Base-by-base conservation (phyloP, 2,797 vertebrate genomes). In the Molossus alvarezi region DNA sequence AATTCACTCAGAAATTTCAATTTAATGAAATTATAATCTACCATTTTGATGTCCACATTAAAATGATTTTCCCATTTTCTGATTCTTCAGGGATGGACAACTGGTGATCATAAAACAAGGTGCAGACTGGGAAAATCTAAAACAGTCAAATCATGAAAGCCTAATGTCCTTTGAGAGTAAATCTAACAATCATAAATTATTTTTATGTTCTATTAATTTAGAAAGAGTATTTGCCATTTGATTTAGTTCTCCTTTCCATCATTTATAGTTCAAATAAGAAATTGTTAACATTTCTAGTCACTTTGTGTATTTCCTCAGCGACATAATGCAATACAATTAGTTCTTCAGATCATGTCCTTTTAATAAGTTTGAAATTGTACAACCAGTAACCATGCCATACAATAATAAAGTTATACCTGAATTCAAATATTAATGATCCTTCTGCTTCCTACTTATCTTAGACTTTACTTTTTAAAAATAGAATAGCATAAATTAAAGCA, bases 201-300 rank as follows among this genome's bases (percentile, higher is more conserved):
- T 91, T 96, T 91, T 14, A 90, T 53, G 88, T 96, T 79, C 69
- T 95, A 86, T 82, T 85, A 94, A 94, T 91, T 96, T 90, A 96
- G 25, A 79, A 95, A 80, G 37, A 96, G 67, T 53, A 65, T 64
- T 84, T 92, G 9, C 51, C 51, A 87, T 93, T 95, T 96, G 67
- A 95, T 92, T 95, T 92, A 80, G 37, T 67, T 96, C 48, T 95
- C 76, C 60, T 83, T 92, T 87, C 55, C 25, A 76, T 90, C 75
- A 89, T 79, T 96, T 79, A 88, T 88, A 88, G 96, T 83, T 86
- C 21, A 85, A 86, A 64, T 67, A 83, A 91, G 11, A 87, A 76
- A 72, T 83, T 51, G 58, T 57, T 94, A 95, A 81, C 45, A 92
- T 95, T 97, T 96, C 90, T 92, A 90, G 90, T 87, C 71, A 91